Evolutionary conservation across 2,888 invertebrate species (phyloP), one percentile per base, ranked within the genome.

Genomic region (Ornithoptera alexandrae): DNA sequence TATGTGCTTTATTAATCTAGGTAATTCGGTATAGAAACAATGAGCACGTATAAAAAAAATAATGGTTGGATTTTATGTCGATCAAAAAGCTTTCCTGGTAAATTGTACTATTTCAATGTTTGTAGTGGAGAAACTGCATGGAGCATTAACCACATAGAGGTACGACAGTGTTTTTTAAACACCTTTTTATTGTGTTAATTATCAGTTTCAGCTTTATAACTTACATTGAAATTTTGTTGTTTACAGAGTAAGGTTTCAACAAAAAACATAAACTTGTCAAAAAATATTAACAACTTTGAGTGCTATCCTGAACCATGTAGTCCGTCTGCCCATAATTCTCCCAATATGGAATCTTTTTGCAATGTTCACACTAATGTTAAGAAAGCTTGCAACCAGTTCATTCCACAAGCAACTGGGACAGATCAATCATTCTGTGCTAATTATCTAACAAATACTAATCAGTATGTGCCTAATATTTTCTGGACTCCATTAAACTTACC

Each of bases 21-120:
- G 12, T 17, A 50, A 12, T 50, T 17, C 2, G 50, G 5, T 18
- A 18, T 18, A 50, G 15, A 50, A 17, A 18, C 15, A 15, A 57
- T 63, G 46, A 63, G 62, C 59, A 59, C 18, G 2, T 12, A 62
- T 59, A 62, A 62, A 22, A 62, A 79, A 72, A 79, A 79, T 72
- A 77, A 71, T 64, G 77, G 74, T 73, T 90, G 90, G 90, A 77
- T 86, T 71, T 74, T 89, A 50, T 86, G 87, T 72, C 84, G 83
- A 1, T 89, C 89, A 0, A 88, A 86, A 78, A 85, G 79, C 56
- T 85, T 83, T 72, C 85, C 88, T 10, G 89, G 88, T 7, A 87
- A 88, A 77, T 85, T 80, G 72, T 90, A 89, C 72, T 90, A 88
- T 74, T 89, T 89, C 73, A 90, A 90, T 75, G 81, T 85, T 20